Evolutionary conservation across 2,113 vertebrate species (phyloP).

Genomic region (Xiphorhynchus elegans): DNA sequence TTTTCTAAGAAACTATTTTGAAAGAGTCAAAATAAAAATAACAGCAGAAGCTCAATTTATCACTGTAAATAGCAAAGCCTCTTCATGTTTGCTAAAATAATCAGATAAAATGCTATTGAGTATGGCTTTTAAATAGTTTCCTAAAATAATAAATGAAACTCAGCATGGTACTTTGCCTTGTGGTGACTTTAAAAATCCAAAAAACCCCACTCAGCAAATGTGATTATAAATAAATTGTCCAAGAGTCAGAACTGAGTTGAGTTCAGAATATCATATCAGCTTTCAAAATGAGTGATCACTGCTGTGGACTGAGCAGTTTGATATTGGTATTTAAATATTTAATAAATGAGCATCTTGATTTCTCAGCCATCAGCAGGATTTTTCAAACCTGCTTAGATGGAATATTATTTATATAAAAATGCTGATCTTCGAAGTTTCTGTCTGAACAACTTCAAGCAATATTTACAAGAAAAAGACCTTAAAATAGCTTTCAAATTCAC

Average conservation of each 20-base stretch:
- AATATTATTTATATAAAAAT: background rate
- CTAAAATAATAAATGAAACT: constrained; percentile 34
- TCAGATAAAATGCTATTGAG: background rate
- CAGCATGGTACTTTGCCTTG: background rate
- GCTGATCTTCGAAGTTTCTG: background rate
- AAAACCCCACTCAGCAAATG: background rate
- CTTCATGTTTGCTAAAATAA: background rate
- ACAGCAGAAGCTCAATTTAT: background rate
- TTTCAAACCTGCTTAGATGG: background rate
- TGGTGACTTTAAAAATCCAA: constrained; percentile 45
- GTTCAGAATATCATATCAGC: background rate
- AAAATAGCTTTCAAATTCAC: background rate
- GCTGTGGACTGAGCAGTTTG: background rate
- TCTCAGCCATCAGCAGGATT: background rate
- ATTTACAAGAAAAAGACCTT: background rate
- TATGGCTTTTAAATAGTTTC: constrained; percentile 42
- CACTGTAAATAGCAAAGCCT: background rate
- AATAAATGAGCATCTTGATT: background rate
- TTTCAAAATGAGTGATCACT: background rate
- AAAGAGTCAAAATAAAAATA: background rate
- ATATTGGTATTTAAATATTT: background rate
- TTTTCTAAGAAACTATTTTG: background rate
- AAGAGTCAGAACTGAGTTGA: background rate
- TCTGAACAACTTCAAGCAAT: background rate
- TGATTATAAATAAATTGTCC: constrained; percentile 34